Conservation (phyloP, 2,113 vertebrate species). For the Microtus oregoni region DNA sequence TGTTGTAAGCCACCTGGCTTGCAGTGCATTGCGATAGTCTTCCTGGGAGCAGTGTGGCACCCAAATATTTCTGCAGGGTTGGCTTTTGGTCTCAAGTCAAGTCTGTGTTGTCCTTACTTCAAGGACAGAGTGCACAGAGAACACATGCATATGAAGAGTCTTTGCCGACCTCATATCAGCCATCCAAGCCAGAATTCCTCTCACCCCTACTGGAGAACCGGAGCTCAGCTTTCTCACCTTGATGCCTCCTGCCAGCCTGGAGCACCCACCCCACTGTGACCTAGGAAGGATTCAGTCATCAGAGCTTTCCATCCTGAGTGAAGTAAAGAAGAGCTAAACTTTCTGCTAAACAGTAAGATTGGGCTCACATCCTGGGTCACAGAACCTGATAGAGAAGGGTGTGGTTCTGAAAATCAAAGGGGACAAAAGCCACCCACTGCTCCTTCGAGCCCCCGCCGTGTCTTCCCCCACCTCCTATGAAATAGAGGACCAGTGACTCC, state of each 20-base stretch:
- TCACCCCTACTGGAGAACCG: fast-evolving
- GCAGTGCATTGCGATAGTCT: fast-evolving
- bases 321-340: not conserved
- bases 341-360: not conserved
- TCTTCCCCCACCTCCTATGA: not conserved
- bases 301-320: not conserved
- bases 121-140: not conserved
- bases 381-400: not conserved
- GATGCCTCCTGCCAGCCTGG: fast-evolving
- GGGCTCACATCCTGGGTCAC: not conserved
- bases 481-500: conserved; percentile 6
- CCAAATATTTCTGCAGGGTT: not conserved
- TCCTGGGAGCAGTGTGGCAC: not conserved
- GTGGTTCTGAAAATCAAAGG: not conserved
- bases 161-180: not conserved
- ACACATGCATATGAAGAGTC: too few relatives aligned
- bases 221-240: not conserved
- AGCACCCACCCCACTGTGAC: not conserved
- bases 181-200: not conserved
- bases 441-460: not conserved
- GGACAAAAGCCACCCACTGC: not conserved
- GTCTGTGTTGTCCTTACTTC: not conserved
- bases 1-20: not conserved
- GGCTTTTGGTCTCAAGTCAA: too few relatives aligned
- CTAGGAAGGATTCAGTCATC: not conserved